Base-by-base conservation (phyloP, 2,113 vertebrate species). In the Synodontis membranacea region DNA sequence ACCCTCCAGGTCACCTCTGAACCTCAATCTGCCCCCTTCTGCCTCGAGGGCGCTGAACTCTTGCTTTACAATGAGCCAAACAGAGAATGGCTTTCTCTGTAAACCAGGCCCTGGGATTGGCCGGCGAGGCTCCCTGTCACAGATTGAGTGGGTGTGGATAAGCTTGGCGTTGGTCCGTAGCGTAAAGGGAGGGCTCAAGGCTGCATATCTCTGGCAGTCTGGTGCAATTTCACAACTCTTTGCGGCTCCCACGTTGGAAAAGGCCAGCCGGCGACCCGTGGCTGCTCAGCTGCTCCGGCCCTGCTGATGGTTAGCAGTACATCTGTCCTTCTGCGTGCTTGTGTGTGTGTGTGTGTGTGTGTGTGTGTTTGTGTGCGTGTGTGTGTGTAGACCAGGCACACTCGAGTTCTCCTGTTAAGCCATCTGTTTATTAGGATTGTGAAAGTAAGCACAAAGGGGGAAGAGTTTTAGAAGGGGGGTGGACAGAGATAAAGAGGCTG, bases 191-290 rank as follows among this genome's bases (percentile, higher is more conserved):
- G 62, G 82, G 86, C 62, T 79, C 28, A 82, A 86, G 84, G 89
- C 86, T 91, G 89, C 39, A 80, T 85, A 84, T 90, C 90, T 91
- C 91, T 94, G 94, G 93, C 91, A 92, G 88, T 75, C 88, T 91
- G 90, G 85, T 90, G 91, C 91, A 93, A 93, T 93, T 95, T 95
- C 92, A 92, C 92, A 93, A 94, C 90, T 93, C 76, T 88, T 83
- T 93, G 85, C 60, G 70, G 89, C 91, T 94, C 89, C 90, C 90
- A 90, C 91, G 89, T 89, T 80, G 91, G 83, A 92, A 87, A 89
- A 89, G 92, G 91, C 92, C 92, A 60, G 89, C 84, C 89, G 89
- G 84, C 92, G 93, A 94, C 92, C 93, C 84, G 28, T 80, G 37
- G 52, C 90, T 84, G 86, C 90, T 89, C 93, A 93, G 93, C 93